Evolutionary conservation across 2,797 vertebrate genomes (phyloP), one percentile per base, ranked within the genome.

Genomic region (Sebastiscus tertius): DNA sequence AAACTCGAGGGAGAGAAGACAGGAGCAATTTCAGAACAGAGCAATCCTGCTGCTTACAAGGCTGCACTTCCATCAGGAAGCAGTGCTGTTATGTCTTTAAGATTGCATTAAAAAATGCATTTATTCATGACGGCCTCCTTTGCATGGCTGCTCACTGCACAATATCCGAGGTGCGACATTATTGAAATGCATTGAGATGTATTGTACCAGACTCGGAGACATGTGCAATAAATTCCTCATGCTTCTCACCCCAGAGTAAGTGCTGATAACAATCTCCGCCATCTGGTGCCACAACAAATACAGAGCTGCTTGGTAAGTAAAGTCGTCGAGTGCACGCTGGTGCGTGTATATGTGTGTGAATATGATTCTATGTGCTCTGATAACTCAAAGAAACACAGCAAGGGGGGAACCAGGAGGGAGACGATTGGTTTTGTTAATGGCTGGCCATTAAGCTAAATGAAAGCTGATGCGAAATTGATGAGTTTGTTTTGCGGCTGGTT

Each of bases 391-490:
- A 68, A 87, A 69, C 77, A 74, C 65, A 5, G 36, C 2, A 8
- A 81, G 36, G 61, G 67, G 75, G 62, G 71, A 58, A 72, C 29
- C 75, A 64, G 67, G 59, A 86, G 88, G 69, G 76, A 80, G 82
- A 68, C 20, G 76, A 86, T 84, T 84, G 91, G 84, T 79, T 86
- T 88, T 80, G 78, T 85, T 93, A 93, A 93, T 92, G 88, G 86
- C 72, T 65, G 79, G 39, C 87, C 90, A 93, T 94, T 93, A 94
- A 87, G 88, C 82, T 72, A 88, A 90, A 93, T 89, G 80, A 92
- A 89, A 89, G 88, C 88, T 92, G 91, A 92, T 92, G 91, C 82
- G 85, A 91, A 92, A 92, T 90, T 93, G 90, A 93, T 93, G 90
- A 90, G 91, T 92, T 90, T 93, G 89, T 93, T 92, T 90, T 89